Evolutionary conservation across 2,888 invertebrate species (phyloP), one percentile per base, ranked within the genome.

Genomic region (Cryptophagus acutangulus): DNA sequence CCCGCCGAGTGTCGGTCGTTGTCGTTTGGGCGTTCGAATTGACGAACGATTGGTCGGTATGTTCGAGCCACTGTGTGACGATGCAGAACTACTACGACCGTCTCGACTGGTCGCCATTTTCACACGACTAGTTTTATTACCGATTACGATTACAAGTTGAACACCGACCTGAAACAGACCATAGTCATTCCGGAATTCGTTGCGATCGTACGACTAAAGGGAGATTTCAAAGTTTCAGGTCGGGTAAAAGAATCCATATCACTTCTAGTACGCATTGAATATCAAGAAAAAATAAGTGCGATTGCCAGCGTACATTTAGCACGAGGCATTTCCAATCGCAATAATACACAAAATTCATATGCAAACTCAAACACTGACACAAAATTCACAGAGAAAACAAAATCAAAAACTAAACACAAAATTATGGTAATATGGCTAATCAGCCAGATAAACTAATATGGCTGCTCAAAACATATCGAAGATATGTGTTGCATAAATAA

Each of bases 161-260:
- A 65, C 63, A 66, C 71, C 67, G 70, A 74, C 75, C 76, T 76
- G 76, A 75, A 76, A 76, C 75, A 75, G n/a, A 72, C 70, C 36
- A 53, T 14, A 41, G 6, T 13, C 17, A 13, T 44, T n/a, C 30
- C 2, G 16, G 2, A 20, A n/a, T n/a, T n/a, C n/a, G n/a, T n/a
- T n/a, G n/a, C n/a, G n/a, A n/a, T n/a, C n/a, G n/a, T n/a, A n/a
- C 3, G 25, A 38, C 28, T 34, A 25, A 14, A 15, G 18, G n/a
- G 13, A 17, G 40, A 38, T 33, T 41, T 31, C 40, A 48, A 44
- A 49, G 59, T 57, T 62, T 62, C 62, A 62, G 62, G 62, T 61
- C 60, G 54, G 59, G 54, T 53, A 45, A 49, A 50, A 50, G 26
- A 26, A n/a, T n/a, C n/a, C n/a, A n/a, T n/a, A n/a, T n/a, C n/a